Percentiles rank a stretch among this genome's conserved stretches.
phyloP scores from a whole-genome alignment of 2,797 vertebrate genomes.

The Scarus forsteni region DNA sequence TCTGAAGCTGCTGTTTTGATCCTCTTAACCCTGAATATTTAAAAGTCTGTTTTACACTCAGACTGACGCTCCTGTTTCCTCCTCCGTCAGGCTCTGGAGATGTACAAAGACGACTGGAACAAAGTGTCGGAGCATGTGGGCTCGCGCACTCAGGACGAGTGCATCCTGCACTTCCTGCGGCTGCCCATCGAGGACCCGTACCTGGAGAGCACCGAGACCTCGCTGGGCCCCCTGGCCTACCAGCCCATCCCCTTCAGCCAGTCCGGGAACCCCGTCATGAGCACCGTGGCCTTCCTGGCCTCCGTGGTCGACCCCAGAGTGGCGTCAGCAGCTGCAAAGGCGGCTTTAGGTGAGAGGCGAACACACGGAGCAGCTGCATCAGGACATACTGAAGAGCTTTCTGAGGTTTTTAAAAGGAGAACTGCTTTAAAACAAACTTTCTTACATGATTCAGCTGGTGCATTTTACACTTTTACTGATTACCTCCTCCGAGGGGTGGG shows the following conservation, averaged over 20 bases:
- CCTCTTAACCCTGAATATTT: background rate
- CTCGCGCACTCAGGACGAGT: constrained; percentile 97
- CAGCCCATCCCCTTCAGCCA: constrained; percentile 98
- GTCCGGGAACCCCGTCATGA: constrained; percentile 98
- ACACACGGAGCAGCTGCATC: too few relatives aligned
- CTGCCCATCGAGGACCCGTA: constrained; percentile 97
- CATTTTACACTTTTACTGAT: too few relatives aligned
- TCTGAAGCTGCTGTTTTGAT: background rate
- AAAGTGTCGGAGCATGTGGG: constrained; percentile 98
- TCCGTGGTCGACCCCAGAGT: constrained; percentile 97
- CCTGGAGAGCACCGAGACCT: constrained; percentile 91
- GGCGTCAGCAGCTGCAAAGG: constrained; percentile 94
- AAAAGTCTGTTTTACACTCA: background rate
- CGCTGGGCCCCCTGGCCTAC: constrained; percentile 94
- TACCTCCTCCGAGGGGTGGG: too few relatives aligned
- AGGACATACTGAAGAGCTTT: too few relatives aligned
- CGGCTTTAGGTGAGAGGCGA: constrained; percentile 89
- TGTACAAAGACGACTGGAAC: constrained; percentile 99
- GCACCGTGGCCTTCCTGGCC: constrained; percentile 96
- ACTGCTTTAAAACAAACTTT: too few relatives aligned
- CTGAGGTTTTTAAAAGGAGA: too few relatives aligned
- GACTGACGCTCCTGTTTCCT: background rate
- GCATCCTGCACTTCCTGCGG: constrained; percentile 95
- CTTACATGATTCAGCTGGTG: too few relatives aligned
- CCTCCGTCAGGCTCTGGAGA: constrained; percentile 90